Evolutionary conservation across 92 coral and sea anemone species (phyloP).

Genomic region (Umimayanthus chanpuru): DNA sequence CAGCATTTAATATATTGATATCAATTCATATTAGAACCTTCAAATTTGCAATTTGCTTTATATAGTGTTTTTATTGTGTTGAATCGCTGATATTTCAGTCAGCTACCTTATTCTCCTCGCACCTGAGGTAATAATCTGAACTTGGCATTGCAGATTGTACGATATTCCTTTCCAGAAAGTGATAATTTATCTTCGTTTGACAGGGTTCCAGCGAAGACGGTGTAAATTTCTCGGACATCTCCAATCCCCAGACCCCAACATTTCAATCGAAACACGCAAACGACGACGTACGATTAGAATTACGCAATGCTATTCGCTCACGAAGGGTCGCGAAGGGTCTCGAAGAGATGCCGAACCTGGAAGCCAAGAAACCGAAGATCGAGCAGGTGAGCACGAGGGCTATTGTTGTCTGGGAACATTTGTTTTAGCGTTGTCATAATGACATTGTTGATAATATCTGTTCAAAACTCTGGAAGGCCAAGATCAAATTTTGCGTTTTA

Average conservation of each 20-base stretch:
- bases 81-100: background rate
- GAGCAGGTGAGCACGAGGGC: slow-evolving; percentile 67
- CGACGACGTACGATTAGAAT: slow-evolving; percentile 87
- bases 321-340: slow-evolving; percentile 92
- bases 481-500: background rate
- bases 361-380: slow-evolving; percentile 73
- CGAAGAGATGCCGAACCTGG: slow-evolving; percentile 87
- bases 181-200: background rate
- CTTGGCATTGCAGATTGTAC: background rate
- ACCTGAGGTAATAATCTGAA: background rate
- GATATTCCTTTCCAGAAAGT: slow-evolving; percentile 15
- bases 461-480: background rate
- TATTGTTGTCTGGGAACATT: background rate
- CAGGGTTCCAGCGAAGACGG: slow-evolving; percentile 87
- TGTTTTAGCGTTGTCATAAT: too few species aligned
- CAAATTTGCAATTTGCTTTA: background rate
- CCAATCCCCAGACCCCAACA: slow-evolving; percentile 66
- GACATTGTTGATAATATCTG: background rate
- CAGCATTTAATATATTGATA: background rate
- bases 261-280: slow-evolving; percentile 55
- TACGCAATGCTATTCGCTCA: slow-evolving; percentile 84
- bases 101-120: background rate
- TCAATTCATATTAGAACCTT: background rate
- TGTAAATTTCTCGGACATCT: slow-evolving; percentile 65
- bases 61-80: background rate